Evolutionary conservation across 35 echinoderm and acorn worm species (phyloP), one percentile per base, ranked within the genome.

Genomic region (Apostichopus californicus): DNA sequence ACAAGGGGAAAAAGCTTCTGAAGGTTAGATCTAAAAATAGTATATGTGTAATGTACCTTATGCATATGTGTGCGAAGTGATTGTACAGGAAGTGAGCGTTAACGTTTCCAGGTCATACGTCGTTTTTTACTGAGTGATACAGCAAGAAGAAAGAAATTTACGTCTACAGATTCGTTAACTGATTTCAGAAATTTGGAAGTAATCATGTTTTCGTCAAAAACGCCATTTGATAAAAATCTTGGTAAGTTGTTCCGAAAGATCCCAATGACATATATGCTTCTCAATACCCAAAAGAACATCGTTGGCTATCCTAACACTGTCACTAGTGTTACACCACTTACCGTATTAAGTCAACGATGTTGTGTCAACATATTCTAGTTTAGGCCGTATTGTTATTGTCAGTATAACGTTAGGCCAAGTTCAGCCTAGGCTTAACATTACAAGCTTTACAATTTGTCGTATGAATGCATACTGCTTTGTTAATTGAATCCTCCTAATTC

Each of bases 151-250:
- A 18, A 66, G 63, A 68, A 9, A 68, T 68, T 18, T 68, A 11
- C 64, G 11, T 68, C 18, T 68, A 68, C 64, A 14, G 18, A 8
- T 5, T 68, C 18, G 18, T 68, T 68, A 18, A 75, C 71, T 18
- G 71, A 20, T 5, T 22, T 75, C 0, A 75, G 17, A 75, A n/a
- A 18, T 75, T 75, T 61, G 58, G 12, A 61, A 61, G 12, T 18
- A n/a, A 75, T n/a, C 71, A 75, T 75, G 71, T 75, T 75, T 75
- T 75, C 71, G 15, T 18, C 71, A 18, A 75, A 22, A 75, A 75
- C 71, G 17, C 71, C 71, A 22, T 75, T 75, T 75, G 71, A 75
- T 20, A 75, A 75, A 75, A 75, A 75, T 22, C 71, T 75, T n/a
- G 71, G 71, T 75, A 75, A 75, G 71, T 75, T 18, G 64, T 46